Conservation (phyloP, 2,113 vertebrate species). For the Indri indri region DNA sequence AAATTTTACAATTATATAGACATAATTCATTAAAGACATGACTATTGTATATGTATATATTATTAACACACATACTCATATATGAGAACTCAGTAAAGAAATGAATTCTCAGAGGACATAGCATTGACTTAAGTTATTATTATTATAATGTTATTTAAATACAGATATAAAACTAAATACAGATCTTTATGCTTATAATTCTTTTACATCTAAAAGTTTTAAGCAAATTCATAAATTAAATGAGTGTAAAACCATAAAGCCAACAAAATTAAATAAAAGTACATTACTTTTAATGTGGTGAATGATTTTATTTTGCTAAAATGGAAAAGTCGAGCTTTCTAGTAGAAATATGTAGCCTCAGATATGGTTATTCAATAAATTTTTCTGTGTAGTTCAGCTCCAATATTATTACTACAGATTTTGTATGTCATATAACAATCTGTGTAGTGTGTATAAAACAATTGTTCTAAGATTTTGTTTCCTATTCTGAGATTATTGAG, state of each 20-base stretch:
- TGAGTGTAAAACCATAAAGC: not conserved
- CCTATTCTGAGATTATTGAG: not conserved
- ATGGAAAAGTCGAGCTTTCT: not conserved
- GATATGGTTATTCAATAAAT: not conserved
- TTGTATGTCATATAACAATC: not conserved
- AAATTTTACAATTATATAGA: not conserved
- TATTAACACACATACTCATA: not conserved
- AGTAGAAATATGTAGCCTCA: not conserved
- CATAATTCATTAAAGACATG: not conserved
- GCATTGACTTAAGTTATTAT: not conserved
- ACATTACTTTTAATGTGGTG: not conserved
- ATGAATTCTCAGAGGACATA: not conserved
- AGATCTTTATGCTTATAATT: not conserved
- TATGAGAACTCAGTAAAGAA: not conserved
- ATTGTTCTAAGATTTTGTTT: not conserved
- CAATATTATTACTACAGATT: not conserved
- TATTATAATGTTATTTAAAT: not conserved
- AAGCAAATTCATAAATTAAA: conserved; percentile 18
- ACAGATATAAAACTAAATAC: not conserved
- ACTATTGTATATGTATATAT: not conserved
- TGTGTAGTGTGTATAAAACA: not conserved
- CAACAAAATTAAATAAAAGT: not conserved
- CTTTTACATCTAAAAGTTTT: not conserved
- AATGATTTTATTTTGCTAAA: not conserved
- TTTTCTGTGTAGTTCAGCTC: not conserved